Percentiles rank a stretch among this genome's conserved stretches.
Evolutionary conservation across 2,113 vertebrate species (phyloP).

Genomic region (Hippocampus barbouri): DNA sequence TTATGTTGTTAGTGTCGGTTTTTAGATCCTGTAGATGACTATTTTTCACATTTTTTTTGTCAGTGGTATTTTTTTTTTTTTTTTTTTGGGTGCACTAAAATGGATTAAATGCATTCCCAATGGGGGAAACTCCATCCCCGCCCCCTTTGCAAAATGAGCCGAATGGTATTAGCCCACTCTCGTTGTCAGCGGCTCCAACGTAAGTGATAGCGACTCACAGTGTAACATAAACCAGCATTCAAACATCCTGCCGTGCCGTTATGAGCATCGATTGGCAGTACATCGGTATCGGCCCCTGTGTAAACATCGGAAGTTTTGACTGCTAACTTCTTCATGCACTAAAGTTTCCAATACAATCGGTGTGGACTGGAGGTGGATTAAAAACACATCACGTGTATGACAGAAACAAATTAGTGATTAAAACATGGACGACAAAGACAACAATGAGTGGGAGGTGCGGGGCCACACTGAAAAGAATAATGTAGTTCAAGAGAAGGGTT

Average conservation of each 20-base stretch:
- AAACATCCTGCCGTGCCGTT: conserved; percentile 44
- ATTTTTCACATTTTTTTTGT: no score
- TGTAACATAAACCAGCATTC: conserved; percentile 50
- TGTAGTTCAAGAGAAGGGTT: not conserved
- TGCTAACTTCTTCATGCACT: conserved; percentile 71
- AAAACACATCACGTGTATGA: conserved; percentile 47
- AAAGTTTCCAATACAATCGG: conserved; percentile 62
- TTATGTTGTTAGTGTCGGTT: no score
- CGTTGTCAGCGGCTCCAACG: not conserved
- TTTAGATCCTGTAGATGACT: no score
- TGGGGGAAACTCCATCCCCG: no score
- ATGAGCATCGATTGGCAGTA: conserved; percentile 64
- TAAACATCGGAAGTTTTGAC: conserved; percentile 66
- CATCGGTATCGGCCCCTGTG: conserved; percentile 68
- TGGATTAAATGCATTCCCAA: not conserved
- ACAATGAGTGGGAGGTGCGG: not conserved
- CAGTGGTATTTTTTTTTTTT: not conserved
- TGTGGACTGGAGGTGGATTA: conserved; percentile 49
- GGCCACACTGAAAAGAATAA: conserved; percentile 3
- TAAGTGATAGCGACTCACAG: conserved; percentile 10
- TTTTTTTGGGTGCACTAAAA: not conserved
- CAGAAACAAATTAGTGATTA: conserved; percentile 39
- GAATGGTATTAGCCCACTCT: not conserved
- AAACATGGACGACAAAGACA: conserved; percentile 12
- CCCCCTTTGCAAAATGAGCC: not conserved